A percentile compares a stretch with the other conserved stretches of the same genome.
Conservation (phyloP, 2,113 vertebrate genomes). For the Mesoclemmys tuberculata region DNA sequence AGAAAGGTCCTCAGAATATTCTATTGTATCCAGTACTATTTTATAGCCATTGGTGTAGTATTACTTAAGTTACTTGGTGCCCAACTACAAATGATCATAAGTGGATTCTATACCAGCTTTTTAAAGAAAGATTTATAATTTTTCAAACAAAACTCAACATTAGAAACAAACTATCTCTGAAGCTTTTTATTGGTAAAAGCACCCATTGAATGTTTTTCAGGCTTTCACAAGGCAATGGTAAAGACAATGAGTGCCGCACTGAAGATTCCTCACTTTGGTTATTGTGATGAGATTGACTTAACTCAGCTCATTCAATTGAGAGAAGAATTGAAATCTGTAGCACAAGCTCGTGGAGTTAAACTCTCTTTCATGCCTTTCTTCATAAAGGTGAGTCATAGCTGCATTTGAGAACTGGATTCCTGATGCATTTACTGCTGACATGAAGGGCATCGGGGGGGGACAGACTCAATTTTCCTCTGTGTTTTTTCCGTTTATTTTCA, state of each 20-base stretch:
- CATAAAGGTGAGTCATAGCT: conserved; percentile 86
- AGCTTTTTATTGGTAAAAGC: background rate
- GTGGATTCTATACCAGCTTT: background rate
- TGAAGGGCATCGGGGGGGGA: background rate
- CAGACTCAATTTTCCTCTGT: background rate
- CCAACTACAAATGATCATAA: background rate
- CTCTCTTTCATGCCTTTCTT: conserved; percentile 98
- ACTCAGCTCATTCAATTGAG: conserved; percentile 85
- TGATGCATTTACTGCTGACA: background rate
- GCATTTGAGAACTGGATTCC: background rate
- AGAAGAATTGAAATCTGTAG: conserved; percentile 81
- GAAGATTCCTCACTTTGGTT: conserved; percentile 96
- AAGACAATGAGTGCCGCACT: conserved; percentile 93
- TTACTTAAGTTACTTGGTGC: background rate
- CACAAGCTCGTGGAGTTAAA: conserved; percentile 84
- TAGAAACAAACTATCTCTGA: background rate
- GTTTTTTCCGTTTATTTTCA: background rate
- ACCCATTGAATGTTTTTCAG: conserved; percentile 72
- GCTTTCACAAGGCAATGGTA: conserved; percentile 95
- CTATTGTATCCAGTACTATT: background rate
- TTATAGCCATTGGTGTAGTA: background rate
- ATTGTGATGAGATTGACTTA: conserved; percentile 93
- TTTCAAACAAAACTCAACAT: background rate
- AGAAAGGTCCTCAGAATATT: background rate
- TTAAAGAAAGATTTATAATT: background rate